Conservation (phyloP, 37 sponge, comb jelly and placozoan species). For the Spongia lamella region DNA sequence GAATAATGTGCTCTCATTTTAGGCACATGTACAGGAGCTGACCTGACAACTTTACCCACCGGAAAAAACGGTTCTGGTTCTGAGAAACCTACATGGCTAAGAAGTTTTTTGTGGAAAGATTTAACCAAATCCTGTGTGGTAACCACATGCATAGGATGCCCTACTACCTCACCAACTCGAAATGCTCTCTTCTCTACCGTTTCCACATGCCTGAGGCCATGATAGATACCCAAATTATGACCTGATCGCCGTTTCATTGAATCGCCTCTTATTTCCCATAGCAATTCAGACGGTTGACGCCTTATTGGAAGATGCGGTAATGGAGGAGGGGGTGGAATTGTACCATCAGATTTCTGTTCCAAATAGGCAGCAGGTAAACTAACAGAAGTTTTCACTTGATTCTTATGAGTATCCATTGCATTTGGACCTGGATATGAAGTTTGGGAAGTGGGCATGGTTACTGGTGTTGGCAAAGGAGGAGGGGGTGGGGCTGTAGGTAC, state of each 20-base stretch:
- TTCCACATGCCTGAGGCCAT: conserved; percentile 37
- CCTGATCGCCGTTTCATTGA: not conserved
- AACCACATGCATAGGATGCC: conserved; percentile 40
- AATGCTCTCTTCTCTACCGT: conserved; percentile 76
- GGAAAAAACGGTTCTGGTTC: conserved; percentile 48
- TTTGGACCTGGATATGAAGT: no score
- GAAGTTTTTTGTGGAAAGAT: conserved; percentile 13
- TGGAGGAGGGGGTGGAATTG: not conserved
- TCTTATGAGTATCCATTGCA: no score
- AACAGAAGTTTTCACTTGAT: no score
- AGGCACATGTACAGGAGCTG: no score
- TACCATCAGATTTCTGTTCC: no score
- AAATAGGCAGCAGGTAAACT: not conserved
- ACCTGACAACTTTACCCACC: conserved; percentile 18
- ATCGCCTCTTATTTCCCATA: not conserved
- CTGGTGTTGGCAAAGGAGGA: conserved; percentile 39
- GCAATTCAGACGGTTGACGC: not conserved
- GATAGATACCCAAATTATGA: not conserved
- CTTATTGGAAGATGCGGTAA: not conserved
- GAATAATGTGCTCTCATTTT: no score
- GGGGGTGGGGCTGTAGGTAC: conserved; percentile 54
- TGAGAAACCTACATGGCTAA: conserved; percentile 7
- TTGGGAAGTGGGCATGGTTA: not conserved
- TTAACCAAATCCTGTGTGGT: conserved; percentile 44
- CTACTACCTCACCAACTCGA: conserved; percentile 56